Conservation (phyloP, 2,113 vertebrate genomes). For the Halcyon malimbica region DNA sequence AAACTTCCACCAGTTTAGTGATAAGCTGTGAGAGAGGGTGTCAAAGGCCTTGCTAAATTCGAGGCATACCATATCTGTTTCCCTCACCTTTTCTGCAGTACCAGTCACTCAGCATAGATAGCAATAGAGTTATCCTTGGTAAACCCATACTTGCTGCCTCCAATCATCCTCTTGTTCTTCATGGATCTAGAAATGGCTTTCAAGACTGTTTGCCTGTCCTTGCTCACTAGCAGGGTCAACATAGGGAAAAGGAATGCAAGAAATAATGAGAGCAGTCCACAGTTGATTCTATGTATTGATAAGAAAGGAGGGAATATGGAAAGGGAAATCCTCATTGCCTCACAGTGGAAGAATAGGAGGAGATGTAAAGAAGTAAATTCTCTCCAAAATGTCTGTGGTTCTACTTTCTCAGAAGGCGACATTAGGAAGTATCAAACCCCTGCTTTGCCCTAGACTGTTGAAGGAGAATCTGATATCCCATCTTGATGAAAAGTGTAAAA, state of each 20-base stretch:
- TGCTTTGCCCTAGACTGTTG: neutral
- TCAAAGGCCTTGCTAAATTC: neutral
- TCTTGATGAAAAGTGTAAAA: neutral
- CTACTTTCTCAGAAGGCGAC: neutral
- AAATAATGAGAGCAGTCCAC: neutral
- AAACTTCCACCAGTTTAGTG: neutral
- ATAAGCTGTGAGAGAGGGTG: neutral
- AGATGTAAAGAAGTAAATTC: neutral
- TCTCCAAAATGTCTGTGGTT: neutral
- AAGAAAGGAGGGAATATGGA: neutral
- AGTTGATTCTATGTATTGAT: neutral
- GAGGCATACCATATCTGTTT: neutral
- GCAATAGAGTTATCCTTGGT: neutral
- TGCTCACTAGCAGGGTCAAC: neutral
- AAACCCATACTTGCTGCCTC: neutral
- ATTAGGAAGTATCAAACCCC: neutral
- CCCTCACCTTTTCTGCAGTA: neutral
- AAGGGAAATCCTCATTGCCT: neutral
- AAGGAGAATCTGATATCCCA: neutral
- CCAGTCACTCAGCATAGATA: neutral
- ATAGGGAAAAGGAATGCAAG: neutral
- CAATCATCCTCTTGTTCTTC: neutral
- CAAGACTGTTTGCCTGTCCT: neutral
- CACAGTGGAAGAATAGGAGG: neutral
- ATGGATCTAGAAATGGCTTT: neutral